Conservation (phyloP, 2,797 vertebrate genomes). For the Rhinoraja longicauda region DNA sequence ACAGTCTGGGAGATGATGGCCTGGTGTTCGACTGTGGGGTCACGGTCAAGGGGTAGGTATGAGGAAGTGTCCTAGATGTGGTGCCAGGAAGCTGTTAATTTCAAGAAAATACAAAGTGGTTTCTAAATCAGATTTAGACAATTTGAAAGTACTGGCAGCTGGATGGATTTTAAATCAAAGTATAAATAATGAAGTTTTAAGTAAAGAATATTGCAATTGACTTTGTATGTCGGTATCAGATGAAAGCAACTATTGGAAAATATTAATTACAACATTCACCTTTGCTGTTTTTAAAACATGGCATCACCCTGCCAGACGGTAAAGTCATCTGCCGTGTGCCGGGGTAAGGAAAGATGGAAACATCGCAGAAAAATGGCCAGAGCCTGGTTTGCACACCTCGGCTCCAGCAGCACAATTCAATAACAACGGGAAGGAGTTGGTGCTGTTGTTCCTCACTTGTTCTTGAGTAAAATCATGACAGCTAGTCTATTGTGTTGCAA, state of each 20-base stretch:
- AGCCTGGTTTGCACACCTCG: neutral
- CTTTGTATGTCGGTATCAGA: neutral
- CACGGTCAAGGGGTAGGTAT: no score
- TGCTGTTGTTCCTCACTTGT: no score
- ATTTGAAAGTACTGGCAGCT: neutral
- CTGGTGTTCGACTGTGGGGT: no score
- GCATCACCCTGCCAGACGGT: neutral
- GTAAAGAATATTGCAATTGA: neutral
- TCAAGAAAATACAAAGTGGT: neutral
- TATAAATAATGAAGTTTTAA: neutral
- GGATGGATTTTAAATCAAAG: neutral
- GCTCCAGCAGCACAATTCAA: neutral
- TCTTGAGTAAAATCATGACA: no score
- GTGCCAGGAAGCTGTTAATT: neutral
- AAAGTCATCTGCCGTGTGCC: no score
- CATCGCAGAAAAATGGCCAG: neutral
- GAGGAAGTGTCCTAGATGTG: no score
- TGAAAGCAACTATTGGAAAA: neutral
- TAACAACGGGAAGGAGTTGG: neutral
- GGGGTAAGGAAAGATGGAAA: neutral
- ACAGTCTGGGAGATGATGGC: no score
- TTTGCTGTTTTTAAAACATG: neutral
- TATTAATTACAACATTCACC: neutral
- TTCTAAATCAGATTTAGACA: neutral
- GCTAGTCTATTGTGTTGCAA: no score